A percentile compares a stretch with the other conserved stretches of the same genome.
These are phyloP conservation scores for Lysandra bellargus DNA, from an alignment of 2,888 invertebrate genomes.

Conservation along the genomic window DNA sequence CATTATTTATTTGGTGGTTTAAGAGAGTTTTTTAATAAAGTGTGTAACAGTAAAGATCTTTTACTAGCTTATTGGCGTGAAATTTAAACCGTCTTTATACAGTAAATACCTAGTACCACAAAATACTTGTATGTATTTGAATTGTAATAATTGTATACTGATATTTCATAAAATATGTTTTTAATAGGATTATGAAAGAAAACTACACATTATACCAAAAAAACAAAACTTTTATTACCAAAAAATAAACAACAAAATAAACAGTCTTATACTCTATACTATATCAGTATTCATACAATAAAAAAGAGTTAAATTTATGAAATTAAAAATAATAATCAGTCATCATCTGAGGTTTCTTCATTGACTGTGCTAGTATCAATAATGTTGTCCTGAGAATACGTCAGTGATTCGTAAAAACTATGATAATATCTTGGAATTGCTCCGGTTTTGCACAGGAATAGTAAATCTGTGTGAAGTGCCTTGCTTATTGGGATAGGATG, in stretches of 20 bases:
- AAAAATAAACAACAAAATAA: not conserved
- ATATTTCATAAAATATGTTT: constrained; percentile 26
- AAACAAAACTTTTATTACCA: constrained; percentile 5
- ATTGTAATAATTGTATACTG: constrained; percentile 20
- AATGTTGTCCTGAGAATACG: constrained; percentile 26
- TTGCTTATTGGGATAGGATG: constrained; percentile 35
- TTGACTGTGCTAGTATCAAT: constrained; percentile 18
- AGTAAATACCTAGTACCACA: constrained; percentile 16
- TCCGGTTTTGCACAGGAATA: constrained; percentile 35
- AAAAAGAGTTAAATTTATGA: constrained; percentile 2
- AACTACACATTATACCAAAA: constrained; percentile 20
- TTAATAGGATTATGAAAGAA: constrained; percentile 18
- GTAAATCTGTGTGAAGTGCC: constrained; percentile 34
- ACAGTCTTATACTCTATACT: constrained; percentile 5
- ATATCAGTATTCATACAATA: constrained; percentile 8
- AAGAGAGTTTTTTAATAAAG: constrained; percentile 20
- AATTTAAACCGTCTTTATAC: constrained; percentile 15
- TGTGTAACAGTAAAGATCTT: constrained; percentile 10
- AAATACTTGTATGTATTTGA: constrained; percentile 20
- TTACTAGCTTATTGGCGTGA: constrained; percentile 20
- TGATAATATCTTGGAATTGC: constrained; percentile 32
- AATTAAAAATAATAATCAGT: constrained; percentile 18
- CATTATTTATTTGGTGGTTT: constrained; percentile 18
- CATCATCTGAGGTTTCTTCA: constrained; percentile 27
- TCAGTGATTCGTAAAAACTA: constrained; percentile 23